Conservation (phyloP, 2,113 vertebrate genomes). For the Austrofundulus limnaeus region DNA sequence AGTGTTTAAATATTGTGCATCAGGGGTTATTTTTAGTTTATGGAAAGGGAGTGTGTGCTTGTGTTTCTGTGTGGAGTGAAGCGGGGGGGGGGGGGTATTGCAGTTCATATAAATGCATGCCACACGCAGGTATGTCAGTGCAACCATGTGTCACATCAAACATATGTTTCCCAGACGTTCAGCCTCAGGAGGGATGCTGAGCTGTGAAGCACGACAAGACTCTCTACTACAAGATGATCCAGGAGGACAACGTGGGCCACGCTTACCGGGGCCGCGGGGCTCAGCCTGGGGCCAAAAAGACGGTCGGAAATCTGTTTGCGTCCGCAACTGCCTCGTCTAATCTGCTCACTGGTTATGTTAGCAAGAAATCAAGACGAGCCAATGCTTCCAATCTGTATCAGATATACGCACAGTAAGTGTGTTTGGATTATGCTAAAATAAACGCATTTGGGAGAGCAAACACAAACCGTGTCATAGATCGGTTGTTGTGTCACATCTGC, state of each 20-base stretch:
- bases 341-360: slow-evolving; percentile 13
- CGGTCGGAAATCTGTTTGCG: slow-evolving; percentile 32
- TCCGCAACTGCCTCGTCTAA: slow-evolving; percentile 7
- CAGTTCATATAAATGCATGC: slow-evolving; percentile 36
- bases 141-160: slow-evolving; percentile 64
- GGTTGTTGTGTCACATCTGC: no score
- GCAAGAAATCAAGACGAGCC: slow-evolving; percentile 3
- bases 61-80: slow-evolving; percentile 13
- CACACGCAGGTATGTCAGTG: slow-evolving; percentile 35
- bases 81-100: slow-evolving; percentile 12
- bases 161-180: slow-evolving; percentile 68
- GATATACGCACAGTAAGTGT: neutral
- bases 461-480: neutral
- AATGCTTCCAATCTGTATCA: neutral
- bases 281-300: slow-evolving; percentile 32
- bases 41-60: neutral
- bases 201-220: slow-evolving; percentile 35
- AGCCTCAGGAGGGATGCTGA: slow-evolving; percentile 28
- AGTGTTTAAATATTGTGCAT: neutral
- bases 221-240: slow-evolving; percentile 64
- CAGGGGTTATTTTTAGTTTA: slow-evolving; percentile 21
- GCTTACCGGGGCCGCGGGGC: slow-evolving; percentile 25
- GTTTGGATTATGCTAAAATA: neutral
- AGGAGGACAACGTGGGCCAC: slow-evolving; percentile 55
- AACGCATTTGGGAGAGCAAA: no score